phyloP scores from a whole-genome alignment of 2,113 vertebrate genomes.

The Melanocharis versteri region DNA sequence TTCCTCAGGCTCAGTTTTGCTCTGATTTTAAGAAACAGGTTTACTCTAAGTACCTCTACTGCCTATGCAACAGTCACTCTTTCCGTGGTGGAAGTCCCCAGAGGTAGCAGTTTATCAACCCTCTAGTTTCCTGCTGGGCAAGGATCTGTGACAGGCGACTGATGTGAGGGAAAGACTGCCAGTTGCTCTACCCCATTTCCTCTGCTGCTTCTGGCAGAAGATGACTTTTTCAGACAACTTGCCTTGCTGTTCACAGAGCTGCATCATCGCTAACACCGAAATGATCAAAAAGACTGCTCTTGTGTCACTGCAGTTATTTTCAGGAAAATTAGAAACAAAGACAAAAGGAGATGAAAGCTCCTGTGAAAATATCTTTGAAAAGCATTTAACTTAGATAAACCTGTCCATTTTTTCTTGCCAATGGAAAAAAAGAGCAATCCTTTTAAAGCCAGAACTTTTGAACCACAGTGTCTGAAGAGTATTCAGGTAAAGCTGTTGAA shows the following conservation, averaged over 20 bases:
- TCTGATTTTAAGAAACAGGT: not conserved
- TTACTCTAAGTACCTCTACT: not conserved
- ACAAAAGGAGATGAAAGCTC: conserved; percentile 44
- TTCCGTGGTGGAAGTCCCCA: not conserved
- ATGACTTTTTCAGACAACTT: not conserved
- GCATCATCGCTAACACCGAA: not conserved
- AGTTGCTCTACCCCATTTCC: not conserved
- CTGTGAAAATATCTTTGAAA: conserved; percentile 31
- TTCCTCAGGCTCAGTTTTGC: not conserved
- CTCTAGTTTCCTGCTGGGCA: not conserved
- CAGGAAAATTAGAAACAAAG: conserved; percentile 28
- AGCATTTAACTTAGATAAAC: conserved; percentile 50
- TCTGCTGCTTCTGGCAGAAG: not conserved
- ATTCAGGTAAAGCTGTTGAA: not conserved
- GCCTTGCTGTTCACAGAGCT: conserved; percentile 1
- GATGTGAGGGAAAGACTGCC: not conserved
- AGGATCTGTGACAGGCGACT: not conserved
- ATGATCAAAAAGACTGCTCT: conserved; percentile 45
- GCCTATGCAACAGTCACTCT: not conserved
- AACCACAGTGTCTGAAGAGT: conserved; percentile 3
- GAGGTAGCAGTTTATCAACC: not conserved
- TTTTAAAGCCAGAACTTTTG: conserved; percentile 41
- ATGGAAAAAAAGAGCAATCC: not conserved
- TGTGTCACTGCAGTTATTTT: conserved; percentile 35
- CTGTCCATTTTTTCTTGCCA: conserved; percentile 19